phyloP scores from a whole-genome alignment of 2,113 vertebrate genomes.

The Phoxinus phoxinus region DNA sequence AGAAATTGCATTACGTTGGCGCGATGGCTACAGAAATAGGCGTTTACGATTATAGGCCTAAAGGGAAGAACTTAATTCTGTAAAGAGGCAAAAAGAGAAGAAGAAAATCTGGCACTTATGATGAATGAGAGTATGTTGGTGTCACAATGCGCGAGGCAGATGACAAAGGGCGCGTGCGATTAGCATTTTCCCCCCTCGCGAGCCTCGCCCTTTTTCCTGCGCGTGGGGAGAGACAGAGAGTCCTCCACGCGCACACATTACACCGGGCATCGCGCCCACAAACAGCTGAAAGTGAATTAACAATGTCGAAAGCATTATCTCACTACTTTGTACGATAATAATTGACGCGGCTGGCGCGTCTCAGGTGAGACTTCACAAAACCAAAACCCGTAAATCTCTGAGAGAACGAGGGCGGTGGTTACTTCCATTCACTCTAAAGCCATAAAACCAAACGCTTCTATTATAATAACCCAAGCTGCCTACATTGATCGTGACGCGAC shows the following conservation, averaged over 20 bases:
- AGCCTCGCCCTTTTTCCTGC: conserved; percentile 75
- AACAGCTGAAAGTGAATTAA: neutral
- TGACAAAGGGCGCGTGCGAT: conserved; percentile 64
- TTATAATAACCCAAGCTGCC: neutral
- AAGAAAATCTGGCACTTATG: neutral
- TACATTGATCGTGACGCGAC: neutral
- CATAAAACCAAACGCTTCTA: neutral
- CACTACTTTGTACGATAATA: neutral
- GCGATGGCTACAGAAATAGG: neutral
- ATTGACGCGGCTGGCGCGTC: neutral
- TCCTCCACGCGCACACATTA: conserved; percentile 61
- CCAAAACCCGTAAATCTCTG: neutral
- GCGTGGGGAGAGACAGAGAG: conserved; percentile 38
- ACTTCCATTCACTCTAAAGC: neutral
- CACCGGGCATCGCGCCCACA: conserved; percentile 55
- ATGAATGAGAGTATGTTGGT: conserved; percentile 18
- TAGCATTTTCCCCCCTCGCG: conserved; percentile 53
- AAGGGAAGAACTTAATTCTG: neutral
- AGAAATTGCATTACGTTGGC: neutral
- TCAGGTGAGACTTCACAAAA: conserved; percentile 3
- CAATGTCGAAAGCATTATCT: neutral
- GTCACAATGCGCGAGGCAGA: conserved; percentile 32
- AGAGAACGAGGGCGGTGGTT: conserved; percentile 38
- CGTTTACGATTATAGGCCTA: neutral
- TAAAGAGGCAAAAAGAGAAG: neutral